Base-by-base conservation (phyloP, 1,140 invertebrate genomes). In the Teleogryllus occipitalis region DNA sequence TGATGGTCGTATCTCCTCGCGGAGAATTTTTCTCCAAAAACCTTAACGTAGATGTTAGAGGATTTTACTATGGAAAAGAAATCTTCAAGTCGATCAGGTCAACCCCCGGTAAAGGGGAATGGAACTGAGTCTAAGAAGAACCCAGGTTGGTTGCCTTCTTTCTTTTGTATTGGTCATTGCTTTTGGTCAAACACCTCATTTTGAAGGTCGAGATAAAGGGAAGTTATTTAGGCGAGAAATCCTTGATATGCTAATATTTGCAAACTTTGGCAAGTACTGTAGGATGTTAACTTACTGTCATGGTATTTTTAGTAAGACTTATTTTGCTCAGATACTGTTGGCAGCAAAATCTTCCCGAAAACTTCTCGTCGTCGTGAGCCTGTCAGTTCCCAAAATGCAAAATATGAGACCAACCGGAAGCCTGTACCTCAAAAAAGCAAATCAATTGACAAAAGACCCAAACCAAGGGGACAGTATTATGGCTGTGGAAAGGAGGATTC, bases 1-100 rank as follows among this genome's bases (percentile, higher is more conserved):
- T 88, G 87, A 84, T 85, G 86, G 87, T 87, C 85, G 87, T 88
- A 88, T 90, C 92, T 92, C 91, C 91, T 88, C 88, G 89, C 89
- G 92, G 91, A 92, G 91, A 90, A 88, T 87, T 88, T 85, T 82
- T 86, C 84, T 87, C 87, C 87, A 86, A 84, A 85, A 83, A 83
- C 81, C 82, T 82, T 81, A 83, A 82, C 79, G 82, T 87, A 86
- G 83, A 87, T 86, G 84, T 84, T 84, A 84, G 85, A 86, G 80
- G 88, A 87, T 80, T 80, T 82, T 80, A 91, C 87, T 85, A 94
- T 94, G 92, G 93, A 94, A 85, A 93, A 93, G 87, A 93, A 92
- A 86, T 85, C 87, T 83, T 87, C 87, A 87, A 89, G 86, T 87
- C 90, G 89, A 85, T 89, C 88, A 83, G 84, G 86, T 86, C 90